Evolutionary conservation across 1,140 invertebrate species (phyloP).

Genomic region (Meteorus sp.): DNA sequence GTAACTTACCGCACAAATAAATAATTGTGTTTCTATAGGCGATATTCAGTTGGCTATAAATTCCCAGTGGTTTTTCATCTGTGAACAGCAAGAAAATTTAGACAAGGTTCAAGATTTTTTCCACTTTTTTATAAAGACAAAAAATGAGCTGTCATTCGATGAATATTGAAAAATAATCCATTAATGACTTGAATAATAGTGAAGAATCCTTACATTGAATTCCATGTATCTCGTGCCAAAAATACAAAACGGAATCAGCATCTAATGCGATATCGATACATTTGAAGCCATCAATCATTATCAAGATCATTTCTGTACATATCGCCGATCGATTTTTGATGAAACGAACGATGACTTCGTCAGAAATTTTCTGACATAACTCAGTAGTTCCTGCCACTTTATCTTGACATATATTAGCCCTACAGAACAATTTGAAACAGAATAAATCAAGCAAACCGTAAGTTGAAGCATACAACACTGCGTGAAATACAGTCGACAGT

Average conservation of each 20-base stretch:
- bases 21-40: background rate
- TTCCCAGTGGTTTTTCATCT: conserved; percentile 11
- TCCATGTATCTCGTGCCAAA: conserved; percentile 28
- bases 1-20: conserved; percentile 12
- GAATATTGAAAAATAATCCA: too few species aligned
- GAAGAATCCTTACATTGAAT: conserved; percentile 31
- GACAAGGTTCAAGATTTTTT: background rate
- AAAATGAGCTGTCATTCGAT: too few species aligned
- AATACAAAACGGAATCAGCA: conserved; percentile 28
- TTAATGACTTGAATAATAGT: background rate
- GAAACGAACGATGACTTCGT: conserved; percentile 26
- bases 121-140: background rate
- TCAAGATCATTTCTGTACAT: conserved; percentile 14
- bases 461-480: background rate
- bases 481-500: background rate
- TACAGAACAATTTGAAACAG: conserved; percentile 8
- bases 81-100: background rate
- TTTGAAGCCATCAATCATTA: conserved; percentile 32
- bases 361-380: conserved; percentile 31
- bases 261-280: conserved; percentile 29
- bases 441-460: too few species aligned
- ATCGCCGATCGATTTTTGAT: conserved; percentile 21
- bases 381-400: conserved; percentile 36
- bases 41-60: background rate
- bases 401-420: conserved; percentile 42